These are phyloP conservation scores for Uropsilus gracilis DNA, from an alignment of 2,113 vertebrate species.

Conservation along the genomic window DNA sequence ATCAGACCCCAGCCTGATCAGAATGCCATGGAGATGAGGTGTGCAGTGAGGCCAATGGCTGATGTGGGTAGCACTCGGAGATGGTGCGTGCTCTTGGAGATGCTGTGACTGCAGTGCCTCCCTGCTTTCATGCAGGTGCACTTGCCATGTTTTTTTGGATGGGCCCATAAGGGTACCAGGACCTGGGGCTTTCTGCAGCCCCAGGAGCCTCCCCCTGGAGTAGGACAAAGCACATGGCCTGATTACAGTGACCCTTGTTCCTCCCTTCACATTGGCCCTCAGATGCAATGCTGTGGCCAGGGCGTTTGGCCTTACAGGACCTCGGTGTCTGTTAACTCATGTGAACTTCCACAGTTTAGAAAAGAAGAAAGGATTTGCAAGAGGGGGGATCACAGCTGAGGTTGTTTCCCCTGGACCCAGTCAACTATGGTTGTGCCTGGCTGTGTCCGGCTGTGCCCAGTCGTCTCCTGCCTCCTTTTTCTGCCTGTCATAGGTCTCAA, in stretches of 20 bases:
- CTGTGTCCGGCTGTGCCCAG: too few species aligned
- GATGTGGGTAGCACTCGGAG: background rate
- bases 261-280: background rate
- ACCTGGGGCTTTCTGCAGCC: background rate
- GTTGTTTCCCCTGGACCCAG: background rate
- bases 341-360: background rate
- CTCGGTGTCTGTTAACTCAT: background rate
- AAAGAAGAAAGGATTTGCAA: background rate
- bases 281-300: accelerated
- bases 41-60: background rate
- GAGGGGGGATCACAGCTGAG: background rate
- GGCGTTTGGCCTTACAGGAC: background rate
- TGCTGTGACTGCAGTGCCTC: background rate
- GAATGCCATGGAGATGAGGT: background rate
- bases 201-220: background rate
- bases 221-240: accelerated
- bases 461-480: background rate
- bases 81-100: background rate
- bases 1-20: background rate
- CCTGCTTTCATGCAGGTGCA: background rate
- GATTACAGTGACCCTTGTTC: background rate
- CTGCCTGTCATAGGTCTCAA: background rate
- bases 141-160: accelerated
- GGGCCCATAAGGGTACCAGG: background rate
- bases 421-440: background rate